phyloP scores from a whole-genome alignment of 2,888 invertebrate species.

The Caenorhabditis drosophilae region DNA sequence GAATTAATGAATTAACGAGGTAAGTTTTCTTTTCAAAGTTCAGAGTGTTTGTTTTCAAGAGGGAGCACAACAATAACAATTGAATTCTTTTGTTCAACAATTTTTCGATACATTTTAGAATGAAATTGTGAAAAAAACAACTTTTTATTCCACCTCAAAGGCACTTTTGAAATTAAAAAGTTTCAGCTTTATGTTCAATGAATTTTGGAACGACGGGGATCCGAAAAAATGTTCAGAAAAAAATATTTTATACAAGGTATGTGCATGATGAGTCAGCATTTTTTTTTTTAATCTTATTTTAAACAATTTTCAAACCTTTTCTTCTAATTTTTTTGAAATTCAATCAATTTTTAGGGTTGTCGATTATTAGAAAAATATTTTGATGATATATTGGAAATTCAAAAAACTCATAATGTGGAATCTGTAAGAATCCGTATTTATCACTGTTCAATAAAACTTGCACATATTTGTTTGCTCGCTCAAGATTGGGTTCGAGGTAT shows the following conservation, averaged over 20 bases:
- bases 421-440: slow-evolving; percentile 19
- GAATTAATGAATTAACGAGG: slow-evolving; percentile 6
- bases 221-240: slow-evolving; percentile 13
- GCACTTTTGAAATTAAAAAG: no score
- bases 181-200: slow-evolving; percentile 38
- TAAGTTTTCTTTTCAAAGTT: slow-evolving; percentile 32
- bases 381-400: slow-evolving; percentile 6
- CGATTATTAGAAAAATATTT: slow-evolving; percentile 12
- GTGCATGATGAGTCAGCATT: background rate
- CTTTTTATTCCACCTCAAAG: no score
- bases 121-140: no score
- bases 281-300: no score
- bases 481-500: slow-evolving; percentile 93
- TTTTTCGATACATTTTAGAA: no score
- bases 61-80: slow-evolving; percentile 1
- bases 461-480: slow-evolving; percentile 89
- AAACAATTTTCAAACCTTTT: no score
- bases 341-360: slow-evolving; percentile 1
- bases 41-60: slow-evolving; percentile 20
- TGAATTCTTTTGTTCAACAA: no score
- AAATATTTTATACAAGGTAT: slow-evolving; percentile 39
- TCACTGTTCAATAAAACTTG: slow-evolving; percentile 86
- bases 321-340: no score
- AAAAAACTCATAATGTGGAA: slow-evolving; percentile 14
- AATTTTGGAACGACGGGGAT: slow-evolving; percentile 17